Evolutionary conservation across 2,113 vertebrate genomes (phyloP), one percentile per base, ranked within the genome.

Genomic region (Phalacrocorax pelagicus): DNA sequence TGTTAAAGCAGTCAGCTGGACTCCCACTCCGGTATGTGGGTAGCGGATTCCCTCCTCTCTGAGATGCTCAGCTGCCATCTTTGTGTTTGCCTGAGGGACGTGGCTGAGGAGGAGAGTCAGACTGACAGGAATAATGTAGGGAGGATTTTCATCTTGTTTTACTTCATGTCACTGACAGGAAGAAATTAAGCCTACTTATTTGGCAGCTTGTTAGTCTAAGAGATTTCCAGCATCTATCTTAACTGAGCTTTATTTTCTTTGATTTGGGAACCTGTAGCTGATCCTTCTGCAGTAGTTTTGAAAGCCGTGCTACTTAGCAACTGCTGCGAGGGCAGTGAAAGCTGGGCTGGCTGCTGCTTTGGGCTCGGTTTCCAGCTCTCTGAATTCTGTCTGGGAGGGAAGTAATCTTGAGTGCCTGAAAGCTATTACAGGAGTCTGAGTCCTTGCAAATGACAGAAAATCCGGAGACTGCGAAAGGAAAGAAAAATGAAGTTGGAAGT

Each of bases 151-250:
- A 2, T 86, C 51, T 90, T 91, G 81, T 86, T 97, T 95, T 81
- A 3, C 57, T 91, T 89, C 36, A 3, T 69, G 70, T 94, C 81
- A 42, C 63, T 51, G 49, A 85, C 47, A 42, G 90, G 93, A 95
- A 96, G 90, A 83, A 87, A 96, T 93, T 72, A 96, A 95, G 93
- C 94, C 96, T 96, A 96, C 94, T 96, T 95, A 18, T 11, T 80
- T 96, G 96, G 96, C 96, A 97, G 92, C 66, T 49, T 54, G 54
- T 8, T n/a, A 0, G 1, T 69, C 70, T 24, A 7, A 51, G 89
- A 71, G 87, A 46, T 52, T 93, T 57, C 49, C 75, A 81, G 75
- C 18, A 1, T 80, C 79, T 77, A 0, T 92, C 19, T 19, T 78
- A 44, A 17, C 22, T 12, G 59, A 77, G 85, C 79, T 80, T 67